Percentiles rank a stretch among this genome's conserved stretches.
Conservation (phyloP, 1,140 invertebrate genomes). For the Gryllus bimaculatus region DNA sequence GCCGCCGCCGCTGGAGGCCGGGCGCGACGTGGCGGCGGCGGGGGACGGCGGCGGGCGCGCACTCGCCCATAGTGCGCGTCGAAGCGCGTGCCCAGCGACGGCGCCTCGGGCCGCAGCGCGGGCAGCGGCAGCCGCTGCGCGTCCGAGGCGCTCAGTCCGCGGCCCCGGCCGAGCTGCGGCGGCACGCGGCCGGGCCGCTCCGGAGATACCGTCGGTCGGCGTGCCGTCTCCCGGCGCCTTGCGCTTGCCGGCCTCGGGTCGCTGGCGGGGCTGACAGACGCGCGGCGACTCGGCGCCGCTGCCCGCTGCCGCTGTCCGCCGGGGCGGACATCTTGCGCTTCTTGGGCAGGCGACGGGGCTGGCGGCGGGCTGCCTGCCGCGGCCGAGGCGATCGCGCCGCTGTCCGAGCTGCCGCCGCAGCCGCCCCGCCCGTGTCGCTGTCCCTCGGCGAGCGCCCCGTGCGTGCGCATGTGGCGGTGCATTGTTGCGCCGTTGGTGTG, state of each 20-base stretch:
- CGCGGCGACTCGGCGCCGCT: background rate
- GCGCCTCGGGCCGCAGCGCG: slow-evolving; percentile 53
- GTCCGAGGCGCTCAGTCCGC: background rate
- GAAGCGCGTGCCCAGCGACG: slow-evolving; percentile 43
- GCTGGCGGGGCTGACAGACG: background rate
- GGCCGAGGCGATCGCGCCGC: slow-evolving; percentile 22
- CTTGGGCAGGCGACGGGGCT: slow-evolving; percentile 30
- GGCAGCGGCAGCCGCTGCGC: slow-evolving; percentile 36
- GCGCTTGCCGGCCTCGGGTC: slow-evolving; percentile 6
- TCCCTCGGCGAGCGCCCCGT: slow-evolving; percentile 34
- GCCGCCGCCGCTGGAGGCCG: background rate
- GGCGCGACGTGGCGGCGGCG: no score
- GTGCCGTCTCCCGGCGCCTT: slow-evolving; percentile 5
- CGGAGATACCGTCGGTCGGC: background rate
- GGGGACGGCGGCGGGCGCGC: slow-evolving; percentile 48
- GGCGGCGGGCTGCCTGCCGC: slow-evolving; percentile 25
- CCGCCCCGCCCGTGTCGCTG: slow-evolving; percentile 18
- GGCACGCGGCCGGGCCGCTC: no score
- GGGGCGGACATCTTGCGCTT: slow-evolving; percentile 7
- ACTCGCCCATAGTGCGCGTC: slow-evolving; percentile 58
- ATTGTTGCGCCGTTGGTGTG: slow-evolving; percentile 82
- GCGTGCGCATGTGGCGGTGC: slow-evolving; percentile 72
- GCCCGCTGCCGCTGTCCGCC: background rate
- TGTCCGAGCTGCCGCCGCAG: slow-evolving; percentile 32
- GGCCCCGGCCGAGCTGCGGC: background rate